Evolutionary conservation across 2,797 vertebrate species (phyloP), one percentile per base, ranked within the genome.

Genomic region (Mareca penelope): DNA sequence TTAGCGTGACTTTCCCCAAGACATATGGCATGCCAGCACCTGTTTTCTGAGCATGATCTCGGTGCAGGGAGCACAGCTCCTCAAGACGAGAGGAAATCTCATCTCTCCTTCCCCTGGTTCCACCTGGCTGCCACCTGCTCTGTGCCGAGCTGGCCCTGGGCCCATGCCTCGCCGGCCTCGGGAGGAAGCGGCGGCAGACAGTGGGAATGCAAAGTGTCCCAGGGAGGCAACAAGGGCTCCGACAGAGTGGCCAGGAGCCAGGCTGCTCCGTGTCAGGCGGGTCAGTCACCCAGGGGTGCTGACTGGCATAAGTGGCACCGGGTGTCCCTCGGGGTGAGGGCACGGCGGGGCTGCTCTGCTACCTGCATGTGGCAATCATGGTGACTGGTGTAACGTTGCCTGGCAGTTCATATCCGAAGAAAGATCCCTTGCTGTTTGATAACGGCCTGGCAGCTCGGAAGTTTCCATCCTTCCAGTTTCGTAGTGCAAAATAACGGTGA

Each of bases 71-170:
- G 94, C 79, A 85, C 93, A 77, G 90, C 96, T 97, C 95, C 91
- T 96, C 6, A 31, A 95, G 95, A 95, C 94, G 50, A 95, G 96
- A 96, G 97, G 97, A 97, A 96, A 96, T 96, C 92, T 97, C 94
- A 93, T 88, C 69, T 95, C 82, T 95, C 88, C 88, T 95, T 95
- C 93, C 94, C 96, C 88, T 70, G 88, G 96, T 97, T 97, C 98
- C 98, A 98, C 98, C 98, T 98, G 97, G 97, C 97, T 94, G 97
- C 98, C 98, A 98, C 98, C 98, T 98, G 98, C 98, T 98, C 98
- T 96, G 88, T 97, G 96, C 98, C 97, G 97, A 98, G 97, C 98
- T 98, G 98, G 97, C 96, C 97, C 72, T 31, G 14, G 90, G 95
- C 96, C 93, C 95, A 88, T 95, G 98, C 92, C 92, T 67, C 56